Evolutionary conservation across 53 echinoderm and acorn worm genomes (phyloP).

Genomic region (Mesocentrotus franciscanus): DNA sequence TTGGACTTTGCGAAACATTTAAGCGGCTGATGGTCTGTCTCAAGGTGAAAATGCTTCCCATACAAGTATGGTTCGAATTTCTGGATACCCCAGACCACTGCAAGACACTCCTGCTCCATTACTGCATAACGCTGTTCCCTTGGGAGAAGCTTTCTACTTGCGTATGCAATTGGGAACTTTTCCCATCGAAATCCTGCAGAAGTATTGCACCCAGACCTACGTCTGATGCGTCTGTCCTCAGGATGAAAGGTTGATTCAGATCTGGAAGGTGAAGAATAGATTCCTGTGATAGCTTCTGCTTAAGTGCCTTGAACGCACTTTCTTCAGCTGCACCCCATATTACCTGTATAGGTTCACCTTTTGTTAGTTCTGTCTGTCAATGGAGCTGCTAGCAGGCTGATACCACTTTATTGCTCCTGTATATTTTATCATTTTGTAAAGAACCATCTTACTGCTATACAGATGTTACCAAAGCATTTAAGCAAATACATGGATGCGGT

Average conservation of each 20-base stretch:
- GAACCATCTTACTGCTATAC: too few relatives aligned
- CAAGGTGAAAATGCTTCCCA: conserved; percentile 39
- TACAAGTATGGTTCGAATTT: conserved; percentile 38
- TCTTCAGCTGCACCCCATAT: conserved; percentile 49
- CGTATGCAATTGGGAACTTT: conserved; percentile 27
- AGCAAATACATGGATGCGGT: too few relatives aligned
- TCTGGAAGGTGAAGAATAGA: conserved; percentile 58
- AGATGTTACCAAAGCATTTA: too few relatives aligned
- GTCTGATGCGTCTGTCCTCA: conserved; percentile 66
- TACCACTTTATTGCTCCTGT: too few relatives aligned
- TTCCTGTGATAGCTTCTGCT: conserved; percentile 7
- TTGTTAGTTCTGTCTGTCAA: conserved; percentile 56
- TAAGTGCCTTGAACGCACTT: conserved; percentile 24
- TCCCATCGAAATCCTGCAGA: conserved; percentile 31
- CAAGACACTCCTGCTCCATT: conserved; percentile 47
- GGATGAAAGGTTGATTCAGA: conserved; percentile 24
- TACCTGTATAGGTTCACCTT: conserved; percentile 35
- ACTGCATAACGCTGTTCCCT: conserved; percentile 42
- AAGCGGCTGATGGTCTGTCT: conserved; percentile 49
- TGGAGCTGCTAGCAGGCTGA: conserved; percentile 65
- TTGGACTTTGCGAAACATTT: neutral
- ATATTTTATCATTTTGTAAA: too few relatives aligned
- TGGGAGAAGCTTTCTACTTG: conserved; percentile 44
- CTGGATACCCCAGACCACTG: neutral
- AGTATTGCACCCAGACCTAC: conserved; percentile 47